A percentile compares a stretch with the other conserved stretches of the same genome.
phyloP scores from a whole-genome alignment of 2,113 vertebrate species.

The Etia nguti region DNA sequence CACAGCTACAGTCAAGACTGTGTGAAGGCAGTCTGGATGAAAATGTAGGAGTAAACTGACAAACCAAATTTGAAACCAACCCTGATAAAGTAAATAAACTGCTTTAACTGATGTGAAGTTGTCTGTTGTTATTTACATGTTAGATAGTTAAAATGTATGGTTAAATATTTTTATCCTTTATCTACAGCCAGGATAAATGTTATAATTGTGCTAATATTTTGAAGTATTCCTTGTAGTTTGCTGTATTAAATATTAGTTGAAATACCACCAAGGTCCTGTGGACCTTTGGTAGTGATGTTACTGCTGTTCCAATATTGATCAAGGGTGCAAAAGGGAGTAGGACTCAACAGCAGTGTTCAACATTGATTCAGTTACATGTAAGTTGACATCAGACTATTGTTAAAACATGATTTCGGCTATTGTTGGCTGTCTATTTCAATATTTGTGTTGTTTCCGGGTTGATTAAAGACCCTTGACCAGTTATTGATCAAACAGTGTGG shows the following conservation, averaged over 20 bases:
- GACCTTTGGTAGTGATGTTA: background rate
- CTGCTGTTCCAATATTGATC: background rate
- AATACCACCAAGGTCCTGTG: background rate
- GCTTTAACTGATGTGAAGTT: background rate
- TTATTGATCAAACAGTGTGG: background rate
- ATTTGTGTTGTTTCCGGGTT: background rate
- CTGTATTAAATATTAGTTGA: background rate
- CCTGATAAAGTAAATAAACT: background rate
- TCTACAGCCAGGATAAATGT: background rate
- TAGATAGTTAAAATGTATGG: background rate
- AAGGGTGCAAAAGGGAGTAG: background rate
- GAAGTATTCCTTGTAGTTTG: background rate
- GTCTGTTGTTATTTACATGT: background rate
- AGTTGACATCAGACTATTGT: background rate
- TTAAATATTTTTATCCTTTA: background rate
- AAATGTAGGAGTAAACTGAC: background rate
- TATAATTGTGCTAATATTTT: background rate
- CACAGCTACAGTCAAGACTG: background rate
- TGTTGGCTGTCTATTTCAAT: background rate
- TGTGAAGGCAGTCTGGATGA: background rate
- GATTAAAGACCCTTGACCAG: background rate
- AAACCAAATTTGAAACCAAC: background rate
- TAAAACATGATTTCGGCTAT: background rate
- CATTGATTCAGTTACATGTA: background rate
- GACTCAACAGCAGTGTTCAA: background rate